Conservation (phyloP, 2,888 invertebrate genomes). For the Scaptomyza tumidula region DNA sequence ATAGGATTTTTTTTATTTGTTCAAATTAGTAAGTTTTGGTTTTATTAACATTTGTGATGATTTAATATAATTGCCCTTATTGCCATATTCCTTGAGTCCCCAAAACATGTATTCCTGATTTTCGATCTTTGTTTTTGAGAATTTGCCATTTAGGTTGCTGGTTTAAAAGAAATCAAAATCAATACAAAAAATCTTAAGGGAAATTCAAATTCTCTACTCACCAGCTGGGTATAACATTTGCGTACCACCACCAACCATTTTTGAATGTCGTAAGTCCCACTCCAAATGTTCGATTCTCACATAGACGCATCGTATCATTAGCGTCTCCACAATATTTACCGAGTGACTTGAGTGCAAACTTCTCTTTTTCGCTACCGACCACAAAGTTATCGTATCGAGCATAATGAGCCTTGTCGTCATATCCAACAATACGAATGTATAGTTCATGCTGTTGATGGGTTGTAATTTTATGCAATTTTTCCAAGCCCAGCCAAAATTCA, state of each 20-base stretch:
- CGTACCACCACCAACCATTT: conserved; percentile 21
- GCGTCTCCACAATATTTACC: conserved; percentile 18
- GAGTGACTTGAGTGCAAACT: conserved; percentile 13
- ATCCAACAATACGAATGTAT: conserved; percentile 87
- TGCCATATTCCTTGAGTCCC: conserved; percentile 13
- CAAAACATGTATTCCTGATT: conserved; percentile 15
- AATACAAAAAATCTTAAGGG: no score
- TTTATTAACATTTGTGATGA: conserved; percentile 24
- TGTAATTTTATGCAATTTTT: conserved; percentile 86
- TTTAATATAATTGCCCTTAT: conserved; percentile 3
- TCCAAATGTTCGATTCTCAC: background rate
- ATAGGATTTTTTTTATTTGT: no score
- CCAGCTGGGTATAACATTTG: conserved; percentile 6
- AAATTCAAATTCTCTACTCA: conserved; percentile 2
- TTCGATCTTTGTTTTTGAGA: background rate
- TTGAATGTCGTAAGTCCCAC: background rate
- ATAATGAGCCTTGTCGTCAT: conserved; percentile 85
- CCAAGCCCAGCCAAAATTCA: conserved; percentile 87
- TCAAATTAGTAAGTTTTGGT: background rate
- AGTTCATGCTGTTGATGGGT: conserved; percentile 85
- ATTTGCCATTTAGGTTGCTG: conserved; percentile 22
- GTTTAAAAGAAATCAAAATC: background rate
- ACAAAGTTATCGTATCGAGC: conserved; percentile 88
- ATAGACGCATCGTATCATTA: conserved; percentile 19
- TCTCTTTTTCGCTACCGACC: conserved; percentile 86